phyloP scores from a whole-genome alignment of 2,113 vertebrate genomes.

The Marmota flaviventris region DNA sequence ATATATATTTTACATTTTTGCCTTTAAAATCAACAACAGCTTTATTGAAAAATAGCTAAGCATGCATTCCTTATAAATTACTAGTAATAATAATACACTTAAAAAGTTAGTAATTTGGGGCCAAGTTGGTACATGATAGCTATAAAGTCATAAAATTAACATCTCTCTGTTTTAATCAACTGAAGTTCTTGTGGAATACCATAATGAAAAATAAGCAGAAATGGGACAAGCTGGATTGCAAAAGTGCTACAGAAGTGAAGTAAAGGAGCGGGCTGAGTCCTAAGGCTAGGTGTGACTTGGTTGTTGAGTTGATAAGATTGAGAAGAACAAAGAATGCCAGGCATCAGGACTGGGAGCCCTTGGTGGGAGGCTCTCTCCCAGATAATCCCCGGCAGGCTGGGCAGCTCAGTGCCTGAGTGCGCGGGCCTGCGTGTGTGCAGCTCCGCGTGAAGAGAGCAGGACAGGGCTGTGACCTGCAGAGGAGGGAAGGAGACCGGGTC shows the following conservation, averaged over 20 bases:
- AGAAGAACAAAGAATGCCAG: neutral
- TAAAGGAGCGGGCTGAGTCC: rapidly evolving
- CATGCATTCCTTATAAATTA: neutral
- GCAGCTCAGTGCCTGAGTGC: rapidly evolving
- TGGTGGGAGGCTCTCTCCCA: neutral
- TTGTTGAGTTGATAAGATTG: neutral
- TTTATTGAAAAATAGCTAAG: neutral
- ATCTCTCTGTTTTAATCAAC: neutral
- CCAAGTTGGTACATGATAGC: neutral
- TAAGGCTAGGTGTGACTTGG: neutral
- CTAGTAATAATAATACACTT: neutral
- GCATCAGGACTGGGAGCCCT: rapidly evolving
- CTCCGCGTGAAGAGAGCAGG: neutral
- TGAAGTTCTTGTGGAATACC: neutral
- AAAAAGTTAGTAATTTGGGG: neutral
- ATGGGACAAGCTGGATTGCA: neutral
- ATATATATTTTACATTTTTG: neutral
- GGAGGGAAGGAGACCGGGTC: rapidly evolving
- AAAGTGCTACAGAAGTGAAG: neutral
- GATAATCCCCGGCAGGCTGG: neutral
- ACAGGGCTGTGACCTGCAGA: neutral
- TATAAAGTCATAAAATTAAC: neutral
- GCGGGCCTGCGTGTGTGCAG: neutral
- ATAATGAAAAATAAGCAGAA: neutral
- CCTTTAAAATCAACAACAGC: neutral